Conservation (phyloP, 2,797 vertebrate genomes). For the Trichosurus vulpecula region DNA sequence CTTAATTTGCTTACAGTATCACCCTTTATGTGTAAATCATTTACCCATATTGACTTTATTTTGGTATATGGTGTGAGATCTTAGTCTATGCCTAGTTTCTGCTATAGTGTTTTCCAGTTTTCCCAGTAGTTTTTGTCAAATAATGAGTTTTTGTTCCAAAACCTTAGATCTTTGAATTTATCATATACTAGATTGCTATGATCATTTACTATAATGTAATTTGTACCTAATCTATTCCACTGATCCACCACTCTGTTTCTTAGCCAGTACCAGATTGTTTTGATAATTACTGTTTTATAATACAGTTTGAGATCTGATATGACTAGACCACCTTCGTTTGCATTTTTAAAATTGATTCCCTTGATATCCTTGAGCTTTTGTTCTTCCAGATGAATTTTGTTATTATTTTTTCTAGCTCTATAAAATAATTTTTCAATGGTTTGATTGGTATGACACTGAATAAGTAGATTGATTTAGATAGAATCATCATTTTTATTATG, state of each 20-base stretch:
- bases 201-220: background rate
- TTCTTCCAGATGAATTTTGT: background rate
- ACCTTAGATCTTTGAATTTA: background rate
- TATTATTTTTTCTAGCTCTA: background rate
- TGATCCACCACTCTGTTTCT: background rate
- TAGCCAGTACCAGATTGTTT: background rate
- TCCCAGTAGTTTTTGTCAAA: background rate
- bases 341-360: background rate
- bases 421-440: background rate
- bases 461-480: background rate
- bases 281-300: background rate
- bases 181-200: background rate
- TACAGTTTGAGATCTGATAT: background rate
- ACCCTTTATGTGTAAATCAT: background rate
- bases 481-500: background rate
- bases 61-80: background rate
- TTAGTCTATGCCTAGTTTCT: background rate
- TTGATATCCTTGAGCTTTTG: background rate
- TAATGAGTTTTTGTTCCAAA: background rate
- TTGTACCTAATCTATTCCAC: background rate
- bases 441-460: background rate
- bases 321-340: background rate
- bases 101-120: background rate
- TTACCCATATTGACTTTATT: background rate
- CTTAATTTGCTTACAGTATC: background rate